Conservation (phyloP, 2,888 invertebrate genomes). For the Ochropacha duplaris region DNA sequence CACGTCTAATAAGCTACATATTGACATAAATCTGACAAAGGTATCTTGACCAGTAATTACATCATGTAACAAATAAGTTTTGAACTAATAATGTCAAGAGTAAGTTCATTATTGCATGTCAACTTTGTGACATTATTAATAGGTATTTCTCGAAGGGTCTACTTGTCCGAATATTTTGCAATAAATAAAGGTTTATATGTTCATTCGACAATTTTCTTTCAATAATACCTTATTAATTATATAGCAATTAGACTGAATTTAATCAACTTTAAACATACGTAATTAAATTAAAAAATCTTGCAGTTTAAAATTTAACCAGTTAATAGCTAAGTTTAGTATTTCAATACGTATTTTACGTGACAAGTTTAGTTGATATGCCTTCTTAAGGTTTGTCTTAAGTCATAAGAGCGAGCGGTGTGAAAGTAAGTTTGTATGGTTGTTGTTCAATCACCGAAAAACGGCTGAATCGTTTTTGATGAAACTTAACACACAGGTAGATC, state of each 20-base stretch:
- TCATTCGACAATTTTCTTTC: neutral
- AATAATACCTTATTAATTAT: neutral
- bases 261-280: too few relatives aligned
- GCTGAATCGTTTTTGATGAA: too few relatives aligned
- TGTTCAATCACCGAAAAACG: too few relatives aligned
- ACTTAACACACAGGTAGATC: too few relatives aligned
- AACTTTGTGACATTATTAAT: neutral
- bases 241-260: neutral
- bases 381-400: neutral
- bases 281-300: too few relatives aligned
- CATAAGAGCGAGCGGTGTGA: neutral
- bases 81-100: neutral
- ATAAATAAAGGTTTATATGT: neutral
- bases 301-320: slow-evolving; percentile 11
- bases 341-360: slow-evolving; percentile 16
- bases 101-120: neutral
- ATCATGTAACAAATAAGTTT: neutral
- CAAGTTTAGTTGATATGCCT: slow-evolving; percentile 11
- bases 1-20: neutral
- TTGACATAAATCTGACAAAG: slow-evolving; percentile 4
- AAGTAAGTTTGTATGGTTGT: too few relatives aligned
- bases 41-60: neutral
- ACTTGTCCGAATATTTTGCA: neutral
- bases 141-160: neutral
- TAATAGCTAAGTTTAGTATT: slow-evolving; percentile 10